Evolutionary conservation across 2,797 vertebrate genomes (phyloP).

Genomic region (Myoxocephalus aenaeus): DNA sequence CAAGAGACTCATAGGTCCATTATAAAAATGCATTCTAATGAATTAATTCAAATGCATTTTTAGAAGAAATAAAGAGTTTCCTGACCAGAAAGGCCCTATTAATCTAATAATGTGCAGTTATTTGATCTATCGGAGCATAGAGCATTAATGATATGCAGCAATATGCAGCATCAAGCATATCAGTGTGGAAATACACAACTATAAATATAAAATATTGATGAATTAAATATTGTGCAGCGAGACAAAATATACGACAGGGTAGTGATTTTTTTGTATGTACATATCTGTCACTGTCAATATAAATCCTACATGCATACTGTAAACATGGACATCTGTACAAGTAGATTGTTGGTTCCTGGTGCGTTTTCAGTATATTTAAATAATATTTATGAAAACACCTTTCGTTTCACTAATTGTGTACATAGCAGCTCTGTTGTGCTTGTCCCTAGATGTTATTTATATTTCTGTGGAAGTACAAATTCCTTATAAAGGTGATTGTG

Average conservation of each 20-base stretch:
- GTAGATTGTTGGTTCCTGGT: background rate
- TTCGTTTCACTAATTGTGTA: background rate
- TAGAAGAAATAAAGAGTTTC: background rate
- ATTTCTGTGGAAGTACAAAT: background rate
- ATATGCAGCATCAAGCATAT: background rate
- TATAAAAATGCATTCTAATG: background rate
- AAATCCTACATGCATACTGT: fast-evolving
- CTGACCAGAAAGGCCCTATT: background rate
- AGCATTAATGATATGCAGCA: background rate
- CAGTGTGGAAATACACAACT: background rate
- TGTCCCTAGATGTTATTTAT: background rate
- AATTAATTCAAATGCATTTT: background rate
- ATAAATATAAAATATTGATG: background rate
- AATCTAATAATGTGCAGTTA: background rate
- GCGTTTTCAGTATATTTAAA: background rate
- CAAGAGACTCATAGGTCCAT: background rate
- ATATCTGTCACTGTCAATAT: background rate
- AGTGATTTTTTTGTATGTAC: too few species aligned
- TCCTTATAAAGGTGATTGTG: background rate
- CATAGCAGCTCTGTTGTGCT: background rate
- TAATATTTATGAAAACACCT: background rate
- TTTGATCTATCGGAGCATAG: background rate
- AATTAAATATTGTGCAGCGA: too few species aligned
- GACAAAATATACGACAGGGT: background rate
- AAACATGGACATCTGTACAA: background rate